Base-by-base conservation (phyloP, 2,888 invertebrate genomes). In the Cetonia aurata region DNA sequence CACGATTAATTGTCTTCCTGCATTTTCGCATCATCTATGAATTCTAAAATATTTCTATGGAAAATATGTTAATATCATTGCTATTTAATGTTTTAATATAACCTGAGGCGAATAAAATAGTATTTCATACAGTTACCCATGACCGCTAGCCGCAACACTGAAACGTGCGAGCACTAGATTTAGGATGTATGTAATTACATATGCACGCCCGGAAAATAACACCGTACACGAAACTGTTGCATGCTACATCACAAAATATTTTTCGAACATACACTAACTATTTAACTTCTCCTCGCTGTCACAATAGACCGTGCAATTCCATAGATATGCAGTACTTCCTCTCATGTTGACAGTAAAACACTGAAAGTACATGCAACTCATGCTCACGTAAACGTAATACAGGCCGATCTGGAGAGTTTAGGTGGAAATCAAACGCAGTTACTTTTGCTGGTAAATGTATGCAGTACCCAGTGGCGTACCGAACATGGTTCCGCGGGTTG, bases 291-390 rank as follows among this genome's bases (percentile, higher is more conserved):
- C 13, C 3, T 48, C 10, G 15, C 19, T 19, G n/a, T 42, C 31
- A 55, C 46, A 25, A 6, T 33, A 65, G 15, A 37, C 41, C 50
- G 50, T 50, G 50, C 50, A 65, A 50, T 50, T 41, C 62, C 52
- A 52, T 19, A 60, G 46, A 46, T 31, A 25, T 13, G 44, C 46
- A 17, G 60, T 60, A 50, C 19, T 65, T 65, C 50, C 52, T 65
- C 62, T 50, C 50, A 65, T 65, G 37, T 50, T 50, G 50, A 50
- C 48, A 50, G 62, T 65, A 41, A 50, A 65, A 37, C 50, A 65
- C 62, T 65, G 50, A 65, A 65, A 65, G 62, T 65, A 50, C 62
- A 62, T 33, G 9, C 8, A 31, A 33, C 31, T 25, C 46, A 60
- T 13, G 50, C 33, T 13, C 62, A 62, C 52, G 17, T 25, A 62